Evolutionary conservation across 2,888 invertebrate species (phyloP), one percentile per base, ranked within the genome.

Genomic region (Ichneumoninae sp.): DNA sequence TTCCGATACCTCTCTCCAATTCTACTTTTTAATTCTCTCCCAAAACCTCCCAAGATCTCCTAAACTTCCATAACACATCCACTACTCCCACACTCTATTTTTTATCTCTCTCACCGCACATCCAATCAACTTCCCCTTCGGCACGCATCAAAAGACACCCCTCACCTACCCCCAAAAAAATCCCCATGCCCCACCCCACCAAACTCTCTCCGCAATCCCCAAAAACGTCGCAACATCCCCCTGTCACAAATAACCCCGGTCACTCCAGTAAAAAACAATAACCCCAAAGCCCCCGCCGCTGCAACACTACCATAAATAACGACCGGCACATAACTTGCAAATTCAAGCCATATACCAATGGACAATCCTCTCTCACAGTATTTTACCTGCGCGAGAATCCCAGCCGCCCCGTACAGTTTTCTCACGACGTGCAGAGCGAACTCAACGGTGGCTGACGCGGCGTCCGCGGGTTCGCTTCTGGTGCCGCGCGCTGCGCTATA

Each of bases 241-340:
- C 44, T 44, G 68, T 68, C 8, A n/a, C 65, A 60, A 30, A 16
- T 60, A 4, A 3, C 60, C 60, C 60, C 60, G 33, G 33, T 60
- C 30, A 4, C 60, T 16, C 36, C 47, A 22, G 33, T 65, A 60
- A 54, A 81, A 81, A 79, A 65, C n/a, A 36, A 65, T 36, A 19
- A n/a, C 7, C 19, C 2, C n/a, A n/a, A 66, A 1, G 4, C 10
- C 22, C 19, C 26, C 19, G 2, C 66, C 8, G 40, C 40, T 13
- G 5, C 47, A 65, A 5, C 73, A 63, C n/a, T 63, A 73, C 36
- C 77, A 0, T 88, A 83, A 88, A 89, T 86, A 89, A 85, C 86
- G 86, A 87, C 85, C 85, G 87, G 86, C 81, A 89, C 89, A 91
- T 91, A 92, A 91, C 91, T 92, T 92, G 92, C 91, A 92, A 92